A percentile compares a stretch with the other conserved stretches of the same genome.
These are phyloP conservation scores for Maccullochella peelii DNA, from an alignment of 2,113 vertebrate species.

Conservation along the genomic window DNA sequence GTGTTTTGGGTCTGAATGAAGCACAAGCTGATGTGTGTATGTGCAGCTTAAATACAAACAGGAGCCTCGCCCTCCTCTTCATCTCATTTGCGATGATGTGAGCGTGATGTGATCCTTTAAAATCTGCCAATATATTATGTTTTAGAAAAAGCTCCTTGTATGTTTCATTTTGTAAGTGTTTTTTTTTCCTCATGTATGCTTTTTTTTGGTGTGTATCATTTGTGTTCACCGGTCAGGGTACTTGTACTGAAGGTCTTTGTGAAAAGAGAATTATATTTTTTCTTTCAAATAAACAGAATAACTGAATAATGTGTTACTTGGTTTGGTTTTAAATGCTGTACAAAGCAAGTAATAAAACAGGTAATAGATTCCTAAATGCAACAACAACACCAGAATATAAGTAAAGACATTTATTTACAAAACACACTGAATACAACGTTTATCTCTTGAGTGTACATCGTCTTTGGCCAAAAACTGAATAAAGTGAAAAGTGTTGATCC, in stretches of 20 bases:
- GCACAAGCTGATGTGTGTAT: not conserved
- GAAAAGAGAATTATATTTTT: conserved; percentile 74
- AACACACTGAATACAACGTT: not conserved
- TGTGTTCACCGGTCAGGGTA: conserved; percentile 67
- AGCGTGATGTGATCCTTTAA: conserved; percentile 26
- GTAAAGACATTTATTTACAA: conserved; percentile 73
- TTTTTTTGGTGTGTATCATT: conserved; percentile 55
- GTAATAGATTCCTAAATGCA: not conserved
- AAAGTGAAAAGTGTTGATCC: conserved; percentile 14
- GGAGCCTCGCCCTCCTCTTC: conserved; percentile 27
- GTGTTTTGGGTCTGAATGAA: conserved; percentile 52
- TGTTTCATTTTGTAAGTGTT: conserved; percentile 41
- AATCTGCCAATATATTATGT: conserved; percentile 47
- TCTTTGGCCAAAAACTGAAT: conserved; percentile 38
- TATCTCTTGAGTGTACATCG: not conserved
- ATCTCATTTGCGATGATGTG: conserved; percentile 27
- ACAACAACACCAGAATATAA: not conserved
- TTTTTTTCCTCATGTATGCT: conserved; percentile 48
- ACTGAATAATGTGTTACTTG: not conserved
- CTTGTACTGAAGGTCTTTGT: conserved; percentile 72
- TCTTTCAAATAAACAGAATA: conserved; percentile 73
- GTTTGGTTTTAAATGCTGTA: conserved; percentile 6
- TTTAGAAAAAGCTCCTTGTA: conserved; percentile 32
- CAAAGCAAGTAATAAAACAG: not conserved
- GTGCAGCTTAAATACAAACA: conserved; percentile 13